phyloP scores from a whole-genome alignment of 2,888 invertebrate genomes.

The Scaptomyza reducta region DNA sequence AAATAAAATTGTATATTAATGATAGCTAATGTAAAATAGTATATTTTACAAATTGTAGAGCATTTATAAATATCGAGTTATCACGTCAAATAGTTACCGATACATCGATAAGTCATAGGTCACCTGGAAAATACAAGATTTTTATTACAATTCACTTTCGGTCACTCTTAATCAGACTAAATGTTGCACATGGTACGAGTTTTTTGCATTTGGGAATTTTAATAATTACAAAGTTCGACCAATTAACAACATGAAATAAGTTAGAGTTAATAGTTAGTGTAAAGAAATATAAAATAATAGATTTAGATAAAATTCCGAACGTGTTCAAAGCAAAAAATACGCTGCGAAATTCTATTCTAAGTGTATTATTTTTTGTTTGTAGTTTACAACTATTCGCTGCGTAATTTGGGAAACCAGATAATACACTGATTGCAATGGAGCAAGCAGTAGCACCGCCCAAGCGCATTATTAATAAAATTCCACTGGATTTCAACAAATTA shows the following conservation, averaged over 20 bases:
- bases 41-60: background rate
- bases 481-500: constrained; percentile 81
- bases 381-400: constrained; percentile 34
- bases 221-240: constrained; percentile 2
- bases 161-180: constrained; percentile 10
- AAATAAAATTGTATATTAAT: background rate
- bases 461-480: constrained; percentile 79
- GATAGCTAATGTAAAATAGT: background rate
- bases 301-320: background rate
- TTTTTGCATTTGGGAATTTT: constrained; percentile 25
- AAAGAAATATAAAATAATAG: background rate
- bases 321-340: constrained; percentile 1
- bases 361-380: constrained; percentile 18
- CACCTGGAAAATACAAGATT: background rate
- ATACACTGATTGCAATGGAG: constrained; percentile 19
- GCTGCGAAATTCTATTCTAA: background rate
- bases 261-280: constrained; percentile 5
- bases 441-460: constrained; percentile 38
- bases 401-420: constrained; percentile 32
- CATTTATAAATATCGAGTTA: background rate
- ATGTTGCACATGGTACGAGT: constrained; percentile 46
- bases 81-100: background rate
- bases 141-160: background rate
- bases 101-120: constrained; percentile 5
- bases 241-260: background rate